Conservation (phyloP, 2,113 vertebrate species). For the Silurus asotus region DNA sequence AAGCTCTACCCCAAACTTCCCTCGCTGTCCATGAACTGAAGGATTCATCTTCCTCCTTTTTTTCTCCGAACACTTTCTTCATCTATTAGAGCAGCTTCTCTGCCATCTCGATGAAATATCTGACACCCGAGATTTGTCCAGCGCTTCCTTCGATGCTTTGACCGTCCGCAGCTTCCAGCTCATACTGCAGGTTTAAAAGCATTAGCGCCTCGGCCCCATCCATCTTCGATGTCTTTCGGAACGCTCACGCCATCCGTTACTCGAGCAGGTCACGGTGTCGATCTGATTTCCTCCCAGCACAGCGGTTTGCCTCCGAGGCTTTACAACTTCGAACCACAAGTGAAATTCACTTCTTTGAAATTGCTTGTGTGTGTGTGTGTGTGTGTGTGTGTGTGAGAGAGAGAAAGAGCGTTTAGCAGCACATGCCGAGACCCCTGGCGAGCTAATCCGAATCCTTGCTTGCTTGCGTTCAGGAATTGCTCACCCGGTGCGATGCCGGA, state of each 20-base stretch:
- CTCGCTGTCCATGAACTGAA: not conserved
- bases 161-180: conserved; percentile 37
- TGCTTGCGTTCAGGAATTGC: not conserved
- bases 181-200: conserved; percentile 46
- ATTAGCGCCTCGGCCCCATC: conserved; percentile 50
- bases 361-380: not conserved
- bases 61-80: not conserved
- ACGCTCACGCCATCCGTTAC: conserved; percentile 38
- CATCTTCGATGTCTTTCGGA: conserved; percentile 44
- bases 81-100: conserved; percentile 36
- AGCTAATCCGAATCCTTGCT: conserved; percentile 22
- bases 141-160: conserved; percentile 38
- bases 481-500: not conserved
- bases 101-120: conserved; percentile 25
- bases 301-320: conserved; percentile 12
- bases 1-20: too few relatives aligned
- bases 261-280: conserved; percentile 47
- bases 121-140: conserved; percentile 43
- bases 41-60: not conserved
- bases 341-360: conserved; percentile 1
- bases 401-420: not conserved
- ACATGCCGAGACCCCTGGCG: not conserved
- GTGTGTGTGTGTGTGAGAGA: not conserved
- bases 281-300: conserved; percentile 51
- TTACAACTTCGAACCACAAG: conserved; percentile 1